Base-by-base conservation (phyloP, 2,797 vertebrate genomes). In the Enoplosus armatus region DNA sequence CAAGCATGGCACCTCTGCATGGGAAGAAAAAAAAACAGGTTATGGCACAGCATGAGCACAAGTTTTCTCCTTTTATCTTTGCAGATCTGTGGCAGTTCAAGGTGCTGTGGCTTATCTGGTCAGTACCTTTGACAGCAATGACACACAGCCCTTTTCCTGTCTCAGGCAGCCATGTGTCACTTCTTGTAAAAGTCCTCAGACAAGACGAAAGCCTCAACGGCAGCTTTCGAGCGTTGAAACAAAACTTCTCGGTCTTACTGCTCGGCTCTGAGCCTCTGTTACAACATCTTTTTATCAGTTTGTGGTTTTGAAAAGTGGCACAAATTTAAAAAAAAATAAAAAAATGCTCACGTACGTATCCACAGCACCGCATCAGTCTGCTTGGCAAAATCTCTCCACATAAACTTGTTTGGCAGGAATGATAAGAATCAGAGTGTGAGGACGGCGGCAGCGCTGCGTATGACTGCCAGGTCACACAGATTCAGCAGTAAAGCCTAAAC, bases 161-260 rank as follows among this genome's bases (percentile, higher is more conserved):
- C 87, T 93, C 66, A 35, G 76, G 75, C 87, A 83, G 70, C 72
- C 83, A 59, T 68, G 67, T 89, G 88, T 85, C 92, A 91, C 89
- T 95, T 96, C 93, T 94, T 93, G 94, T 94, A 94, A 95, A 84
- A 87, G 79, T 89, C 89, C 68, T 87, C 78, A 75, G 84, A 62
- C 47, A 87, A 76, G 80, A 88, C 60, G 88, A 87, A 93, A 92
- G 87, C 64, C 71, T 85, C 45, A 85, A 83, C 76, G 58, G 84
- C 84, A 83, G 72, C 87, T 80, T 47, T 76, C 5, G 68, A 86
- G 24, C 74, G 61, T 37, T 67, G 69, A 82, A 60, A 18, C 72
- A 67, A 58, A 80, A 86, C 68, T 87, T 93, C 83, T 93, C 88
- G 75, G 82, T 92, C 79, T 93, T 89, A 89, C 87, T 91, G 55